phyloP scores from a whole-genome alignment of 2,888 invertebrate species.

The Tenthredo amoena region DNA sequence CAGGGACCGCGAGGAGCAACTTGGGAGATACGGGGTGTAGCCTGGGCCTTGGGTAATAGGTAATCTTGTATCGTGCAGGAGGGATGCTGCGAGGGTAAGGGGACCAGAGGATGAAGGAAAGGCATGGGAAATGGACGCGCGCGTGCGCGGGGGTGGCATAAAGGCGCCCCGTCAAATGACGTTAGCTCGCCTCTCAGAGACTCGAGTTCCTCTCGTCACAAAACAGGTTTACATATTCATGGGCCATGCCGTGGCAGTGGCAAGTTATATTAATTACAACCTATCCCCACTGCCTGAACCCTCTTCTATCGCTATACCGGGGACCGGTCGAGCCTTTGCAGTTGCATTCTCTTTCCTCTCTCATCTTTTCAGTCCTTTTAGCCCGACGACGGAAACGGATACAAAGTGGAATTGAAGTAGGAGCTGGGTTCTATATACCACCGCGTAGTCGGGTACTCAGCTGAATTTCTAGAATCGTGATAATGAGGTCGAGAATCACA shows the following conservation, averaged over 20 bases:
- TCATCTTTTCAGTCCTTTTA: slow-evolving; percentile 22
- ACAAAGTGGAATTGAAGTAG: slow-evolving; percentile 38
- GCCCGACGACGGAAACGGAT: neutral
- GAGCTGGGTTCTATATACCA: neutral
- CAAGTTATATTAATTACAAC: slow-evolving; percentile 66
- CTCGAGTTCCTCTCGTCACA: slow-evolving; percentile 63
- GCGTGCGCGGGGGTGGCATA: slow-evolving; percentile 30
- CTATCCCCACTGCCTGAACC: slow-evolving; percentile 52
- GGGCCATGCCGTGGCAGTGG: slow-evolving; percentile 58
- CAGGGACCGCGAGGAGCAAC: slow-evolving; percentile 2
- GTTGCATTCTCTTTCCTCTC: slow-evolving; percentile 27
- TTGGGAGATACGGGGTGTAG: slow-evolving; percentile 22
- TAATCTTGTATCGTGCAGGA: slow-evolving; percentile 50
- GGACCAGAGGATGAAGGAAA: slow-evolving; percentile 26
- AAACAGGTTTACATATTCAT: slow-evolving; percentile 72
- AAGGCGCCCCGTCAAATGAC: slow-evolving; percentile 61
- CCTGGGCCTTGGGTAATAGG: slow-evolving; percentile 44
- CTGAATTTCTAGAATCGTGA: slow-evolving; percentile 22
- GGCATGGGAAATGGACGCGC: slow-evolving; percentile 32
- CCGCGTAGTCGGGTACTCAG: slow-evolving; percentile 1
- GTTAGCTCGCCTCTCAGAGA: slow-evolving; percentile 62
- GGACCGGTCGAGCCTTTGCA: slow-evolving; percentile 18
- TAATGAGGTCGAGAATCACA: slow-evolving; percentile 14
- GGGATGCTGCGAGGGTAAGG: neutral
- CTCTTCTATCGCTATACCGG: slow-evolving; percentile 9